Conservation (phyloP, 2,113 vertebrate genomes). For the Trematomus loennbergii region DNA sequence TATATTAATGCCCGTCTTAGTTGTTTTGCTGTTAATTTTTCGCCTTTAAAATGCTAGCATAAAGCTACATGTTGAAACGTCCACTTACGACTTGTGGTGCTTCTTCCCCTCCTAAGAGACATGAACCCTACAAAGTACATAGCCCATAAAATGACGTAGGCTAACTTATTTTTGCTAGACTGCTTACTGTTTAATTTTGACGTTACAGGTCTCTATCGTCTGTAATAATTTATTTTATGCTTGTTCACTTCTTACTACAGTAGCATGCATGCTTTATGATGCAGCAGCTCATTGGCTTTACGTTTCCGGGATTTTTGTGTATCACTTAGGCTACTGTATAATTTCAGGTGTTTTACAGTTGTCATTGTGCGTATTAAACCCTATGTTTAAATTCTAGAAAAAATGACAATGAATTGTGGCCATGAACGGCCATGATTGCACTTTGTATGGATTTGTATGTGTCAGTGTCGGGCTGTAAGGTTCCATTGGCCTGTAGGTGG, state of each 20-base stretch:
- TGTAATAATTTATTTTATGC: background rate
- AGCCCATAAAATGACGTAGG: no score
- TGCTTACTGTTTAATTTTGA: background rate
- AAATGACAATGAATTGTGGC: background rate
- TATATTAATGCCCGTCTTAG: background rate
- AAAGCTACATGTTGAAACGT: background rate
- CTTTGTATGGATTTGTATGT: slow-evolving; percentile 9
- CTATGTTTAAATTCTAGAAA: background rate
- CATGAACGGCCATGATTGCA: background rate
- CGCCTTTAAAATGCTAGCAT: background rate
- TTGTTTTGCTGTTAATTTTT: no score
- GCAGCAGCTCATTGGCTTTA: background rate
- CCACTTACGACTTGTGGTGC: background rate
- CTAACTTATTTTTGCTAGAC: no score
- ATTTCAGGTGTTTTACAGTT: background rate
- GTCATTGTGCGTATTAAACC: background rate
- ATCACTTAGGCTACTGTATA: background rate
- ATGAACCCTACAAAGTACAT: no score
- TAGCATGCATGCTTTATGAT: background rate
- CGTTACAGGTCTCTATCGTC: background rate
- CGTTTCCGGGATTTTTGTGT: background rate
- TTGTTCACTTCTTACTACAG: background rate
- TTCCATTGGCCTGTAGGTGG: slow-evolving; percentile 82
- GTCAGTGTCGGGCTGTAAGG: slow-evolving; percentile 36
- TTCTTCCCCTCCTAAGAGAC: background rate